These are phyloP conservation scores for Rhimphoctona megacephalus DNA, from an alignment of 2,888 invertebrate species.

Conservation along the genomic window DNA sequence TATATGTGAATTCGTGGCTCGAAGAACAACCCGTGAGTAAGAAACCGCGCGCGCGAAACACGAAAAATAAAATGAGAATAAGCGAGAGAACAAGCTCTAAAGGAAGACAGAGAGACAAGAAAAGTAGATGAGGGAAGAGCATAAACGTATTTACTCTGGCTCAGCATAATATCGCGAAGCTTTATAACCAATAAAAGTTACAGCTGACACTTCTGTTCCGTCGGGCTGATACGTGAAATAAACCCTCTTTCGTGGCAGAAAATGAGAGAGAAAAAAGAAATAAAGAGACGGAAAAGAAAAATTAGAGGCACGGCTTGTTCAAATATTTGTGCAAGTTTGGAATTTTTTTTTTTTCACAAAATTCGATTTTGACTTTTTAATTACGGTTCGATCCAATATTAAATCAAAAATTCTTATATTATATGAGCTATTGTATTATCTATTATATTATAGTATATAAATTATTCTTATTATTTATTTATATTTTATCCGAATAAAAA, in stretches of 20 bases:
- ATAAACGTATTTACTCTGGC: slow-evolving; percentile 81
- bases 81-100: background rate
- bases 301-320: slow-evolving; percentile 10
- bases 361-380: background rate
- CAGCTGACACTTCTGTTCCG: slow-evolving; percentile 80
- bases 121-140: slow-evolving; percentile 59
- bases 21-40: slow-evolving; percentile 45
- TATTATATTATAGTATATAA: background rate
- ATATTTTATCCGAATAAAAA: background rate
- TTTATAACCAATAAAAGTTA: slow-evolving; percentile 84
- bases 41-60: slow-evolving; percentile 44
- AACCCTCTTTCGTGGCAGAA: slow-evolving; percentile 39
- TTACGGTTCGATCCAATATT: no score
- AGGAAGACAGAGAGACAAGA: slow-evolving; percentile 28
- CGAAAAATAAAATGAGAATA: slow-evolving; percentile 38
- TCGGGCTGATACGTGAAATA: slow-evolving; percentile 73
- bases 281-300: background rate
- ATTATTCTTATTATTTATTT: background rate
- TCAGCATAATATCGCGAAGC: slow-evolving; percentile 80
- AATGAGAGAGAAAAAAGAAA: slow-evolving; percentile 6
- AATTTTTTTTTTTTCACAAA: slow-evolving; percentile 27
- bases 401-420: no score
- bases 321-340: background rate
- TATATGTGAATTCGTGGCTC: slow-evolving; percentile 48
- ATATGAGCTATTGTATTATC: background rate